phyloP scores from a whole-genome alignment of 2,888 invertebrate species.

The Abrostola triplasia region DNA sequence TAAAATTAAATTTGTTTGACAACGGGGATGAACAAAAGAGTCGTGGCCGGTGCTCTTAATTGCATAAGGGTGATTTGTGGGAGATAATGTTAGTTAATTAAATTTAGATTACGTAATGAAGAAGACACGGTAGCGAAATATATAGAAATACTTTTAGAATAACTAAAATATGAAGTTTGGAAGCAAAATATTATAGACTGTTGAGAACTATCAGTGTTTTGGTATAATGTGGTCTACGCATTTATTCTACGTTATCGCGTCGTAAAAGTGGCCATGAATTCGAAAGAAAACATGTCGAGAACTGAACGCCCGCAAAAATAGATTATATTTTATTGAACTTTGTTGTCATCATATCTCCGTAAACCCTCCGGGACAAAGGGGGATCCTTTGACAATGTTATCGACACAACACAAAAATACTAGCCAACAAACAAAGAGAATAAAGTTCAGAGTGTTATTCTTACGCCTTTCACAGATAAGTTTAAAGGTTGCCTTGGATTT shows the following conservation, averaged over 20 bases:
- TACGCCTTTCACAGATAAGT: constrained; percentile 50
- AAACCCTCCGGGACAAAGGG: constrained; percentile 67
- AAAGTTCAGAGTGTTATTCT: constrained; percentile 52
- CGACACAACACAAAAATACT: constrained; percentile 70
- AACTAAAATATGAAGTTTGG: neutral
- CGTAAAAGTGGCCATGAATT: constrained; percentile 52
- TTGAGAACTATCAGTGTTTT: constrained; percentile 32
- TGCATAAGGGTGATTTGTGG: constrained; percentile 17
- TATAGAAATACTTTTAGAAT: neutral
- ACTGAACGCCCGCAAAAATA: constrained; percentile 64
- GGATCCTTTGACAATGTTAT: constrained; percentile 74
- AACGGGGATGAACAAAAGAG: constrained; percentile 45
- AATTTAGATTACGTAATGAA: neutral
- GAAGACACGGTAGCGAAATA: too few species aligned
- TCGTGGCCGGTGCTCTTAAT: constrained; percentile 17
- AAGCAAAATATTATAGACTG: constrained; percentile 24
- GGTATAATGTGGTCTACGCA: constrained; percentile 30
- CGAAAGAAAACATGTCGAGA: constrained; percentile 50
- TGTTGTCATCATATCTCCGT: constrained; percentile 71
- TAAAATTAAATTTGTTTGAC: constrained; percentile 42
- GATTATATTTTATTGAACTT: constrained; percentile 75
- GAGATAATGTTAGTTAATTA: constrained; percentile 14
- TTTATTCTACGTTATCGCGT: constrained; percentile 41
- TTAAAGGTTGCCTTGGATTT: constrained; percentile 39
- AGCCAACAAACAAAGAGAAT: constrained; percentile 68